Evolutionary conservation across 2,888 invertebrate genomes (phyloP), one percentile per base, ranked within the genome.

Genomic region (Itoplectis maculator): DNA sequence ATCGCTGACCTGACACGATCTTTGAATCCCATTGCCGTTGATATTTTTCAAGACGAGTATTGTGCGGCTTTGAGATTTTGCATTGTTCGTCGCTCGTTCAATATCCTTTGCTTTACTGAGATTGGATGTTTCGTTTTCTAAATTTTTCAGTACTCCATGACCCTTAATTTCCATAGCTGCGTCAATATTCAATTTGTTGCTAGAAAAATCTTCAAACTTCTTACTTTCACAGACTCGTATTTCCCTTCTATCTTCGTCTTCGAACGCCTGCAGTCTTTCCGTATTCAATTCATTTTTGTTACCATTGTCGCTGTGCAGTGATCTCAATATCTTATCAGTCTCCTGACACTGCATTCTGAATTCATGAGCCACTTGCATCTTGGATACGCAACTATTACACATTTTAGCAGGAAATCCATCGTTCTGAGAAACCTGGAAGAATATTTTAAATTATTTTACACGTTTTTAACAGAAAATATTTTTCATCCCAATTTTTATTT

Each of bases 401-500:
- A 91, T 87, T 72, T 63, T 87, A 1, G 86, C 45, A 7, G 91
- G 91, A 70, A 91, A 85, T 45, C 91, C 91, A 82, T 92, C 91
- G 35, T 87, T 78, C 35, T 87, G 83, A 6, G 83, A 66, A 54
- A 91, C 81, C 91, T 91, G 59, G 42, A 73, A 11, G 63, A 63
- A 23, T 23, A 5, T 29, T 29, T 29, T n/a, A n/a, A n/a, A n/a
- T n/a, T n/a, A n/a, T n/a, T n/a, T n/a, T n/a, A n/a, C n/a, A n/a
- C n/a, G n/a, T n/a, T n/a, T n/a, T n/a, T n/a, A n/a, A n/a, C n/a
- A n/a, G n/a, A n/a, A n/a, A n/a, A n/a, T n/a, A n/a, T n/a, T n/a
- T n/a, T n/a, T n/a, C n/a, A n/a, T n/a, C n/a, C n/a, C n/a, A n/a
- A n/a, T n/a, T n/a, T n/a, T n/a, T n/a, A n/a, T n/a, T n/a, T n/a